These are phyloP conservation scores for Synergus itoensis DNA, from an alignment of 2,888 invertebrate species.

Conservation along the genomic window DNA sequence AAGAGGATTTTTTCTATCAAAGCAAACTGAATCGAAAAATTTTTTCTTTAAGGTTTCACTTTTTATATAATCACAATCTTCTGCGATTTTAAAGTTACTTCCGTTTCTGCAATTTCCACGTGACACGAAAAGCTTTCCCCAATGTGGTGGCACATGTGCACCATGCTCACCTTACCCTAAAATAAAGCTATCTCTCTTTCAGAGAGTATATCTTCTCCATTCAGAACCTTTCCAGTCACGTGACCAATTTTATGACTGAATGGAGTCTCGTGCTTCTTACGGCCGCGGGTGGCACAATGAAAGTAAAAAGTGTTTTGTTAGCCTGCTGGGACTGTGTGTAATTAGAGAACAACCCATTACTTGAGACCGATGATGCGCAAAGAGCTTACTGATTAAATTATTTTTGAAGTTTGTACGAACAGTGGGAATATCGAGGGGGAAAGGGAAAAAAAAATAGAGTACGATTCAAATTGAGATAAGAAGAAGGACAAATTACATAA, in stretches of 20 bases:
- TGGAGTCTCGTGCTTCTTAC: slow-evolving; percentile 56
- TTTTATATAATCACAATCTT: not conserved
- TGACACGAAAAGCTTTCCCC: slow-evolving; percentile 50
- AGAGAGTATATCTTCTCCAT: slow-evolving; percentile 46
- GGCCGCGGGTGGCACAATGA: slow-evolving; percentile 35
- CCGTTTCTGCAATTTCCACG: slow-evolving; percentile 47
- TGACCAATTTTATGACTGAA: slow-evolving; percentile 72
- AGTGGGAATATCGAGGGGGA: not conserved
- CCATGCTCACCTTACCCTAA: slow-evolving; percentile 4
- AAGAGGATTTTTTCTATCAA: too few relatives aligned
- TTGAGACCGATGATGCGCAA: slow-evolving; percentile 13
- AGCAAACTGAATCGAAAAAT: not conserved
- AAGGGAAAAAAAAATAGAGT: not conserved
- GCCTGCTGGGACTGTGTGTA: slow-evolving; percentile 16
- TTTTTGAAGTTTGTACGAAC: slow-evolving; percentile 15
- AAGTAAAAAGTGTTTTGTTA: slow-evolving; percentile 56
- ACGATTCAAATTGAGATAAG: not conserved
- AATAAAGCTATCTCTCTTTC: slow-evolving; percentile 22
- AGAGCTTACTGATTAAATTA: slow-evolving; percentile 37
- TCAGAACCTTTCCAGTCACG: slow-evolving; percentile 70
- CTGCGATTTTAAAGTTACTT: slow-evolving; percentile 10
- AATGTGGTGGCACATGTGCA: slow-evolving; percentile 6
- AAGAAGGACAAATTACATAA: not conserved
- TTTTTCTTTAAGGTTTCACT: not conserved
- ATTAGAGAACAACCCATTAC: slow-evolving; percentile 27